A percentile compares a stretch with the other conserved stretches of the same genome.
phyloP scores from a whole-genome alignment of 2,797 vertebrate genomes.

The Champsocephalus esox region DNA sequence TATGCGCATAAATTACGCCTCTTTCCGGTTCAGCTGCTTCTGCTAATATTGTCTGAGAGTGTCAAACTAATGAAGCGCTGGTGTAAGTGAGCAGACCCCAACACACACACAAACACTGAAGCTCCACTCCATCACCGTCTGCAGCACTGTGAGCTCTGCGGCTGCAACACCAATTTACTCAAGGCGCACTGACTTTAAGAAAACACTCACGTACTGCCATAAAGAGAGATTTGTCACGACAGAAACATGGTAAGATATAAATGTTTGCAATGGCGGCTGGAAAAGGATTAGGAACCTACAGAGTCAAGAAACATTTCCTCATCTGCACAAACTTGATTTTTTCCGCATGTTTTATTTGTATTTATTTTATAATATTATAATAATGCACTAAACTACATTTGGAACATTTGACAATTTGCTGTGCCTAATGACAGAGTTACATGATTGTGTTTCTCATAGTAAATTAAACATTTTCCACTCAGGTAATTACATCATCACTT shows the following conservation, averaged over 20 bases:
- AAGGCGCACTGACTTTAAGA: not conserved
- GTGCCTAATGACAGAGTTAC: not conserved
- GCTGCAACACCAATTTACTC: conserved; percentile 15
- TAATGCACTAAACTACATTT: not conserved
- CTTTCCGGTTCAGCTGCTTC: not conserved
- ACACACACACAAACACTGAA: not conserved
- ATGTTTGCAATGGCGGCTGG: not conserved
- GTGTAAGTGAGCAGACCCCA: conserved; percentile 27
- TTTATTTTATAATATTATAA: not conserved
- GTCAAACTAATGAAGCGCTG: conserved; percentile 17
- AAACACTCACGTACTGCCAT: conserved; percentile 5
- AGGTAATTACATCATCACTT: conserved; percentile 20
- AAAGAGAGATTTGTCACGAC: not conserved
- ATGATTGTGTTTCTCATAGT: not conserved
- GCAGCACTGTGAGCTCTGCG: conserved; percentile 4
- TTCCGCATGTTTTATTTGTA: not conserved
- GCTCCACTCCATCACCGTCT: conserved; percentile 26
- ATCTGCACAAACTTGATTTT: not conserved
- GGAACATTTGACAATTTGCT: not conserved
- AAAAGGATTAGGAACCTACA: not conserved
- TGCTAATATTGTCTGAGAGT: conserved; percentile 6
- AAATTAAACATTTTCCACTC: conserved; percentile 12
- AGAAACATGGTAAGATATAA: not conserved
- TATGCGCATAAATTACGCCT: not conserved
- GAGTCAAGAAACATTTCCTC: not conserved